A percentile compares a stretch with the other conserved stretches of the same genome.
Conservation (phyloP, 2,797 vertebrate genomes). For the Ctenochaetus hawaiiensis region DNA sequence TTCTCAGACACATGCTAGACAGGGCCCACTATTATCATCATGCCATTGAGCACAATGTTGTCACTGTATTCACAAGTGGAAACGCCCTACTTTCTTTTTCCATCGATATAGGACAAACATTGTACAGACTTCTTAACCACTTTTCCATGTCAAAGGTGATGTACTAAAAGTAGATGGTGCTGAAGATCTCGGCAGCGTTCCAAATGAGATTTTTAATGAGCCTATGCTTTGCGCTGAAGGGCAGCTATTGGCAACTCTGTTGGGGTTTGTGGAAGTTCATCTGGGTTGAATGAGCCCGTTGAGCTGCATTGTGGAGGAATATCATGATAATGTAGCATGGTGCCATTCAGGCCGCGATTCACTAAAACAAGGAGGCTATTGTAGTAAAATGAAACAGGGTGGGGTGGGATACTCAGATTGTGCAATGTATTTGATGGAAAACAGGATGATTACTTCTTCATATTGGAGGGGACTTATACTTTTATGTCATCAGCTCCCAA, state of each 20-base stretch:
- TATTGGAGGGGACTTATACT: constrained; percentile 47
- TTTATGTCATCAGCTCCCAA: constrained; percentile 45
- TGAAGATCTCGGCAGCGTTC: constrained; percentile 71
- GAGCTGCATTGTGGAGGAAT: constrained; percentile 79
- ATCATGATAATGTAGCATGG: constrained; percentile 83
- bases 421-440: constrained; percentile 77
- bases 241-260: constrained; percentile 74
- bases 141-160: constrained; percentile 76
- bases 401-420: constrained; percentile 71
- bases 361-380: constrained; percentile 84
- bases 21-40: constrained; percentile 45
- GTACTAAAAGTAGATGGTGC: constrained; percentile 81
- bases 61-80: constrained; percentile 70
- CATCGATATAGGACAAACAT: constrained; percentile 79
- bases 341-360: constrained; percentile 79
- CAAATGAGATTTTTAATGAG: constrained; percentile 85
- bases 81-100: constrained; percentile 76
- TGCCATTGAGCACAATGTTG: constrained; percentile 73
- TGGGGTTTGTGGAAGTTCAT: constrained; percentile 81
- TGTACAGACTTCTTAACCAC: constrained; percentile 64
- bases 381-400: constrained; percentile 78
- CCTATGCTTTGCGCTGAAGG: constrained; percentile 75
- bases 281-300: constrained; percentile 81
- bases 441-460: constrained; percentile 69
- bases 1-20: constrained; percentile 33